phyloP scores from a whole-genome alignment of 2,797 vertebrate species.

The Hybognathus amarus region DNA sequence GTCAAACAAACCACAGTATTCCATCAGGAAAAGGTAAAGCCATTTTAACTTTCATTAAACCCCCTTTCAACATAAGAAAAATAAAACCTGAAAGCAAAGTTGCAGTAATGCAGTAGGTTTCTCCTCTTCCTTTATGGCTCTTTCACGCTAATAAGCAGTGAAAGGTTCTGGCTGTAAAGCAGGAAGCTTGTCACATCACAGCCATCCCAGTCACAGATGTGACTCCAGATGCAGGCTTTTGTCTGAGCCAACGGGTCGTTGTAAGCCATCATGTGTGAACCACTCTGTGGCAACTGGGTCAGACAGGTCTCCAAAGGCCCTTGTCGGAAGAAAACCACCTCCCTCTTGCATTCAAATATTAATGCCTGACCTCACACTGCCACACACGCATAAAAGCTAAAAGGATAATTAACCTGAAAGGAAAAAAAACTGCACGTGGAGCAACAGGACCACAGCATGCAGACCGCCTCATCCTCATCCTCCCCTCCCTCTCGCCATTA shows the following conservation, averaged over 20 bases:
- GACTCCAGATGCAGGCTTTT: constrained; percentile 22
- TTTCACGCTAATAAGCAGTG: constrained; percentile 25
- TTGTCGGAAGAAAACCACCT: constrained; percentile 9
- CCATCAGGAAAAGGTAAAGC: not conserved
- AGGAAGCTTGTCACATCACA: constrained; percentile 36
- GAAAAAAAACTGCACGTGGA: not conserved
- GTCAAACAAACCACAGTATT: not conserved
- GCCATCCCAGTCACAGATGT: constrained; percentile 15
- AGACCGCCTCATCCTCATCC: not conserved
- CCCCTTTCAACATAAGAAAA: not conserved
- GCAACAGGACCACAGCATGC: constrained; percentile 9
- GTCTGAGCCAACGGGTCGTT: constrained; percentile 15
- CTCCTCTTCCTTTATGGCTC: constrained; percentile 1
- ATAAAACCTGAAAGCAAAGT: constrained; percentile 1
- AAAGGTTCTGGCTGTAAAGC: constrained; percentile 25
- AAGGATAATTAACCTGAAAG: constrained; percentile 47
- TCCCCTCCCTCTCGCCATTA: constrained; percentile 35
- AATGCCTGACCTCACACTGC: constrained; percentile 31
- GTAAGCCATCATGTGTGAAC: constrained; percentile 33
- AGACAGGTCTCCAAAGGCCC: constrained; percentile 45
- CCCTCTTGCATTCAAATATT: constrained; percentile 46
- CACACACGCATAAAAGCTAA: constrained; percentile 29
- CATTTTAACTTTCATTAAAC: not conserved
- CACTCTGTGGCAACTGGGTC: constrained; percentile 53
- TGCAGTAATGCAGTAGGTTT: not conserved